A percentile compares a stretch with the other conserved stretches of the same genome.
Conservation (phyloP, 53 echinoderm and acorn worm genomes). For the Antedon mediterranea region DNA sequence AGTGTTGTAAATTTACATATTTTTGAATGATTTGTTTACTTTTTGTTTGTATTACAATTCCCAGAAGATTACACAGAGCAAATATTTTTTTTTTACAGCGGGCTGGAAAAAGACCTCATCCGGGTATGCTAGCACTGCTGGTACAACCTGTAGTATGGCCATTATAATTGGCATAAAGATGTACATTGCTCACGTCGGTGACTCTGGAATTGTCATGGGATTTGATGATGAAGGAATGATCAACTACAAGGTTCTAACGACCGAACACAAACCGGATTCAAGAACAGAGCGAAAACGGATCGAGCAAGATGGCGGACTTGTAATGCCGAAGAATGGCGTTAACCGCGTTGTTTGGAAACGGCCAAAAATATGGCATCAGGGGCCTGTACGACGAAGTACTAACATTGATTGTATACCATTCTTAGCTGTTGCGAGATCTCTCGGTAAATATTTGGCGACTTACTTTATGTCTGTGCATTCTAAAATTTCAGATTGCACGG, state of each 20-base stretch:
- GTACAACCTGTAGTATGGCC: constrained; percentile 78
- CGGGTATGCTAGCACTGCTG: constrained; percentile 85
- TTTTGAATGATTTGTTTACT: no score
- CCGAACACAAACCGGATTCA: constrained; percentile 81
- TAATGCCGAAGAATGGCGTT: constrained; percentile 74
- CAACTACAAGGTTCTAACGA: constrained; percentile 42
- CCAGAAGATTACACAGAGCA: no score
- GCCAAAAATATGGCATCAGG: constrained; percentile 56
- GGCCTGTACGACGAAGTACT: constrained; percentile 81
- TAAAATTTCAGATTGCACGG: no score
- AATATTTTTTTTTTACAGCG: constrained; percentile 23
- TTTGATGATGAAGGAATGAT: background rate
- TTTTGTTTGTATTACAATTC: no score
- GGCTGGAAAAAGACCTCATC: constrained; percentile 65
- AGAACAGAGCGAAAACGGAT: constrained; percentile 50
- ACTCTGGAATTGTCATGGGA: constrained; percentile 72
- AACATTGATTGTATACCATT: constrained; percentile 74
- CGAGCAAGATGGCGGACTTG: constrained; percentile 56
- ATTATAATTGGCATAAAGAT: constrained; percentile 61
- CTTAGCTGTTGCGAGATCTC: constrained; percentile 82
- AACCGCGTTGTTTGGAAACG: constrained; percentile 92
- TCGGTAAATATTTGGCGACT: no score
- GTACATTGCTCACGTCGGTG: constrained; percentile 84
- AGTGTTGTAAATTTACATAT: no score
- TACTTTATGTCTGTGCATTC: no score